phyloP scores from a whole-genome alignment of 2,113 vertebrate species.

The Neolamprologus caudopunctatus region DNA sequence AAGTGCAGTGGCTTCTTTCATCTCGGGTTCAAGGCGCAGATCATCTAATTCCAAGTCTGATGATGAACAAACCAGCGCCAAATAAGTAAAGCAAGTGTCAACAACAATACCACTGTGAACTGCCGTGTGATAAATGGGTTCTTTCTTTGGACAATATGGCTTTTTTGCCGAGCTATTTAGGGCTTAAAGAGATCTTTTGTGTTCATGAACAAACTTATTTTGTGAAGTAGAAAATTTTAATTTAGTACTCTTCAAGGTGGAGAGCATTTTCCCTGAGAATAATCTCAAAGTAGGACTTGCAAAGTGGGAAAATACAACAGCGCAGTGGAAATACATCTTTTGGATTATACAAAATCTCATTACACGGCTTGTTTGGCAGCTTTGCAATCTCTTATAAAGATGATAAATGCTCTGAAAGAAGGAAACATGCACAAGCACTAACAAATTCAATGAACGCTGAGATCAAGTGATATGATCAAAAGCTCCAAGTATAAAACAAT shows the following conservation, averaged over 20 bases:
- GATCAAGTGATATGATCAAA: neutral
- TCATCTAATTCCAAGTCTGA: conserved; percentile 55
- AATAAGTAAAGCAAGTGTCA: conserved; percentile 46
- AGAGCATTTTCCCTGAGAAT: conserved; percentile 21
- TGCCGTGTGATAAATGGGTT: conserved; percentile 22
- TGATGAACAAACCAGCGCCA: conserved; percentile 35
- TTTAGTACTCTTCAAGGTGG: conserved; percentile 11
- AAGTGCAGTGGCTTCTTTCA: conserved; percentile 41
- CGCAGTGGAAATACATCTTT: neutral
- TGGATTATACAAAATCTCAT: neutral
- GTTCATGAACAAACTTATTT: conserved; percentile 22
- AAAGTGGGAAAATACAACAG: neutral
- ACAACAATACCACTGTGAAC: conserved; percentile 42
- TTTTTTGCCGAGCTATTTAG: conserved; percentile 21
- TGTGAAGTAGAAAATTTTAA: conserved; percentile 21
- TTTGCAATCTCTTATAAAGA: neutral
- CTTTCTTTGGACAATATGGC: conserved; percentile 42
- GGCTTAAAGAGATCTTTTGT: conserved; percentile 42
- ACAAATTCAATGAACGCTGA: neutral
- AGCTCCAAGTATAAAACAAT: neutral
- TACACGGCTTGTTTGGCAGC: neutral
- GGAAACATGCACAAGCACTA: neutral
- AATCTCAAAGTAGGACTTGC: neutral
- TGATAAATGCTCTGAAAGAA: neutral
- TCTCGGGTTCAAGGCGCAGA: conserved; percentile 35